Percentiles rank a stretch among this genome's conserved stretches.
Evolutionary conservation across 2,888 invertebrate genomes (phyloP).

Genomic region (Phengaris arion): DNA sequence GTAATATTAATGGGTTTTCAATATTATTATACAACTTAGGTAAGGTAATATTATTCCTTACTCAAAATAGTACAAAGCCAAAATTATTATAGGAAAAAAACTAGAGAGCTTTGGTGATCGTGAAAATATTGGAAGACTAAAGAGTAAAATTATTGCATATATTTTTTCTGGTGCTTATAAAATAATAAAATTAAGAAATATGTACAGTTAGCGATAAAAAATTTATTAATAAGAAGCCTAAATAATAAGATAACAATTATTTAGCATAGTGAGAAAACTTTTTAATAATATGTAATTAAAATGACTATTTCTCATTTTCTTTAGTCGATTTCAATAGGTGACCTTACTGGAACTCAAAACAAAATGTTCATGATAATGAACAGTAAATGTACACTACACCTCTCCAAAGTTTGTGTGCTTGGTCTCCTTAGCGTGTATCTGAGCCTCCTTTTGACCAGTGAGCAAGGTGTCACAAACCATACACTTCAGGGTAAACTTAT

Average conservation of each 20-base stretch:
- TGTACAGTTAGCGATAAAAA: not conserved
- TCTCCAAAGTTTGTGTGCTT: conserved; percentile 91
- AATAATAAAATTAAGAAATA: not conserved
- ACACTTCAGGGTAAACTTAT: conserved; percentile 92
- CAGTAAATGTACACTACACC: conserved; percentile 71
- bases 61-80: too few species aligned
- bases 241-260: conserved; percentile 12
- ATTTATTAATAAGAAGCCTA: not conserved
- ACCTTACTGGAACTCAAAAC: conserved; percentile 28
- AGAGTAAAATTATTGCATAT: not conserved
- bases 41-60: too few species aligned
- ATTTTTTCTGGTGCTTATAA: conserved; percentile 1
- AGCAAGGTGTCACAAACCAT: conserved; percentile 87
- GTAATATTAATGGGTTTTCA: too few species aligned
- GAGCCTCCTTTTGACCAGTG: conserved; percentile 89
- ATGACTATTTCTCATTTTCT: not conserved
- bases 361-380: conserved; percentile 22
- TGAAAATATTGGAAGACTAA: not conserved
- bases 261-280: not conserved
- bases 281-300: not conserved
- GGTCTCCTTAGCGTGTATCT: conserved; percentile 90
- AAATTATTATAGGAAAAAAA: not conserved
- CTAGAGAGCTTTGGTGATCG: not conserved
- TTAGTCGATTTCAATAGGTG: not conserved
- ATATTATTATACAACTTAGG: too few species aligned